Evolutionary conservation across 2,888 invertebrate genomes (phyloP).

Genomic region (Drosophila kokeensis): DNA sequence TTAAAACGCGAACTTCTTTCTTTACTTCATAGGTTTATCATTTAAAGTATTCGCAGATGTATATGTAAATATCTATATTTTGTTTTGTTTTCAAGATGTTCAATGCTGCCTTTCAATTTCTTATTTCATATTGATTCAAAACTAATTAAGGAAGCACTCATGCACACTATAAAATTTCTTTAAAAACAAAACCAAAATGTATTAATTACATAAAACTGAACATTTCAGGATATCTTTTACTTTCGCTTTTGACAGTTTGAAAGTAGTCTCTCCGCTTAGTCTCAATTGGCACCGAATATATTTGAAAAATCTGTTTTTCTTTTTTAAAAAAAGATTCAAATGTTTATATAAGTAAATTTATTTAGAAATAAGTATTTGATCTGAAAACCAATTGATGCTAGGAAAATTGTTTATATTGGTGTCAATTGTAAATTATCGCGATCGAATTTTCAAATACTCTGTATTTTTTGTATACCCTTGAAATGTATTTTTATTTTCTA

Average conservation of each 20-base stretch:
- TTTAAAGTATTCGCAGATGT: slow-evolving; percentile 41
- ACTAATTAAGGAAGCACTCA: slow-evolving; percentile 38
- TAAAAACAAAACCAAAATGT: not conserved
- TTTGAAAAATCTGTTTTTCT: not conserved
- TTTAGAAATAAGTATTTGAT: slow-evolving; percentile 13
- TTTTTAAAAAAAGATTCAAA: not conserved
- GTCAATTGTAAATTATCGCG: slow-evolving; percentile 36
- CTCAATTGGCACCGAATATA: slow-evolving; percentile 25
- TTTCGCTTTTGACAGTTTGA: slow-evolving; percentile 12
- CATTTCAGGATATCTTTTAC: slow-evolving; percentile 7
- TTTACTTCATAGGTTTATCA: slow-evolving; percentile 48
- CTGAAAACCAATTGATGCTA: slow-evolving; percentile 13
- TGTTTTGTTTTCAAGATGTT: slow-evolving; percentile 23
- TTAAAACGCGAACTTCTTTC: slow-evolving; percentile 42
- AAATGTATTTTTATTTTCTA: slow-evolving; percentile 35
- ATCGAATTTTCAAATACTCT: slow-evolving; percentile 11
- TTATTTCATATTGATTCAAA: slow-evolving; percentile 22
- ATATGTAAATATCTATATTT: slow-evolving; percentile 13
- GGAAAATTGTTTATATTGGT: slow-evolving; percentile 29
- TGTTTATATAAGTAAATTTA: not conserved
- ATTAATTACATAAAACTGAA: not conserved
- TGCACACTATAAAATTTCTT: not conserved
- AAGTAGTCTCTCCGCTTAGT: slow-evolving; percentile 8
- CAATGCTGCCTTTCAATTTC: slow-evolving; percentile 21
- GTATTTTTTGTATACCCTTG: slow-evolving; percentile 28